A percentile compares a stretch with the other conserved stretches of the same genome.
phyloP scores from a whole-genome alignment of 2,888 invertebrate genomes.

The Drosophila anomalata region DNA sequence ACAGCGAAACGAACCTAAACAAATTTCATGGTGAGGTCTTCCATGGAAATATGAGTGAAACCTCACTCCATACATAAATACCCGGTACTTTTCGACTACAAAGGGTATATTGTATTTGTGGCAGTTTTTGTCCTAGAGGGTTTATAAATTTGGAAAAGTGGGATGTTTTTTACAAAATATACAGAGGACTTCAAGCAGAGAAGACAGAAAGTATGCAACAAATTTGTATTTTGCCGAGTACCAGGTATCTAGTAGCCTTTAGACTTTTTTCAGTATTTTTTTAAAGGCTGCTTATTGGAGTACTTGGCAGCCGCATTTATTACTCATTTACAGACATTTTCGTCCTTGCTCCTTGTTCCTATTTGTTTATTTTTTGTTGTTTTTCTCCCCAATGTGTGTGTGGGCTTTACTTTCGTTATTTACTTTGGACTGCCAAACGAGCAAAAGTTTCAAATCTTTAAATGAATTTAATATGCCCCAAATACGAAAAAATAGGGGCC shows the following conservation, averaged over 20 bases:
- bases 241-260: not conserved
- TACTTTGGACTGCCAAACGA: constrained; percentile 64
- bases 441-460: constrained; percentile 66
- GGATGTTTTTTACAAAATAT: not conserved
- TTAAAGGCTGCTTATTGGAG: constrained; percentile 11
- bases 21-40: constrained; percentile 51
- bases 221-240: not conserved
- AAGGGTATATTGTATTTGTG: constrained; percentile 1
- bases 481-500: constrained; percentile 40
- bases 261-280: not conserved
- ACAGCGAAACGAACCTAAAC: constrained; percentile 53
- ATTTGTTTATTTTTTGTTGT: not conserved
- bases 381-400: not conserved
- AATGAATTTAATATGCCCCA: constrained; percentile 67
- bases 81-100: not conserved
- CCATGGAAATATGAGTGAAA: constrained; percentile 22
- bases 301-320: constrained; percentile 62
- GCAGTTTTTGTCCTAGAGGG: not conserved
- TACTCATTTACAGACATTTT: constrained; percentile 71
- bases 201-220: not conserved
- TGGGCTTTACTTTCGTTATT: constrained; percentile 55
- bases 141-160: not conserved
- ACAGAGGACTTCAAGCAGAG: not conserved
- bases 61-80: not conserved
- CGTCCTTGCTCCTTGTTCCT: constrained; percentile 11